Conservation (phyloP, 2,797 vertebrate species). For the Arrhamphus sclerolepis region DNA sequence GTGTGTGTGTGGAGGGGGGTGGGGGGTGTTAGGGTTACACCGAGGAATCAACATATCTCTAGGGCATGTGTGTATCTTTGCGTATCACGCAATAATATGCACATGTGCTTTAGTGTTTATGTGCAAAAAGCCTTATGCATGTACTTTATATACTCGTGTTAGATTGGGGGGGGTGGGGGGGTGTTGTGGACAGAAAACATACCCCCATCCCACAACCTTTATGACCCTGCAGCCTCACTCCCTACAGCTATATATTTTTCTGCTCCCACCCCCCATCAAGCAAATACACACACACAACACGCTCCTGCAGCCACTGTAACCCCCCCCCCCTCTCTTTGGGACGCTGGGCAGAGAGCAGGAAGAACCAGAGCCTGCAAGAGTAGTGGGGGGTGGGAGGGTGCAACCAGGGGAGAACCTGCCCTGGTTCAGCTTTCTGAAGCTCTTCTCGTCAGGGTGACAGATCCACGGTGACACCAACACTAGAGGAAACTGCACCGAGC, state of each 20-base stretch:
- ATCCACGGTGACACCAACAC: constrained; percentile 83
- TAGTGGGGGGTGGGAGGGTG: constrained; percentile 15
- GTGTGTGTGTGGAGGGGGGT: constrained; percentile 8
- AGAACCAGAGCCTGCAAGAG: constrained; percentile 68
- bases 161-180: constrained; percentile 48
- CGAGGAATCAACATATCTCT: constrained; percentile 26
- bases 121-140: constrained; percentile 26
- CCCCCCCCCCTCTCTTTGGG: constrained; percentile 64
- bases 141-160: constrained; percentile 39
- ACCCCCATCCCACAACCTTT: constrained; percentile 71
- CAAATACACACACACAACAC: constrained; percentile 46
- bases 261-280: constrained; percentile 42
- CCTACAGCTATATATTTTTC: constrained; percentile 73
- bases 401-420: constrained; percentile 82
- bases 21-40: not conserved
- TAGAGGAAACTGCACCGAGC: constrained; percentile 78
- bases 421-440: constrained; percentile 81
- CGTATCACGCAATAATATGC: constrained; percentile 21
- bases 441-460: constrained; percentile 85
- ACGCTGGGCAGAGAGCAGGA: constrained; percentile 68
- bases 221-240: constrained; percentile 72
- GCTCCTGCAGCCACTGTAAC: constrained; percentile 43
- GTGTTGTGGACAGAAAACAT: constrained; percentile 77
- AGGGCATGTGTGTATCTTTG: constrained; percentile 30
- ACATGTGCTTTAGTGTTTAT: constrained; percentile 24